Conservation (phyloP, 2,797 vertebrate species). For the Crenuchus spilurus region DNA sequence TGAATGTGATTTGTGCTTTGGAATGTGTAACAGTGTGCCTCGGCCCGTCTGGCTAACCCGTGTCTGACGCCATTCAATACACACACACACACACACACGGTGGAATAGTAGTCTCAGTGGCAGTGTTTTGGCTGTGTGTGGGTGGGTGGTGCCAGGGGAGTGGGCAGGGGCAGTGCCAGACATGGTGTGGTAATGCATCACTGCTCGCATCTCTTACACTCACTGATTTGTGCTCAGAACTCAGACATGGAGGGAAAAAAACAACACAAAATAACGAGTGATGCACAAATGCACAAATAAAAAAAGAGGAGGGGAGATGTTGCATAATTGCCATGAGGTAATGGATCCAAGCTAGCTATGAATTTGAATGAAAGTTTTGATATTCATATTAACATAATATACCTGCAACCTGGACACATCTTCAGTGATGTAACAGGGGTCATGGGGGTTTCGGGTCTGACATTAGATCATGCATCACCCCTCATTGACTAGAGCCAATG, state of each 20-base stretch:
- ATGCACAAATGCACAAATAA: constrained; percentile 44
- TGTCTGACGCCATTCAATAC: constrained; percentile 35
- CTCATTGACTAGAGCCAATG: too few relatives aligned
- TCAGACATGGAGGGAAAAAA: constrained; percentile 15
- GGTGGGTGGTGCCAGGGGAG: constrained; percentile 44
- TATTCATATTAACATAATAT: too few relatives aligned
- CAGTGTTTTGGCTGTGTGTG: constrained; percentile 27
- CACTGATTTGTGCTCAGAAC: constrained; percentile 43
- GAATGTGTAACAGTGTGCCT: not conserved
- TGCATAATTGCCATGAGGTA: not conserved
- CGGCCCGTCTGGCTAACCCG: constrained; percentile 18
- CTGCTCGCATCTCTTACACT: constrained; percentile 41
- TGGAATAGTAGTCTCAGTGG: constrained; percentile 32
- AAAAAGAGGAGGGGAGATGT: not conserved
- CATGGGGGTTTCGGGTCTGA: too few relatives aligned
- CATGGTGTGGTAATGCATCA: constrained; percentile 46
- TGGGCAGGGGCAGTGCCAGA: constrained; percentile 39
- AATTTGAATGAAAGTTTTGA: not conserved
- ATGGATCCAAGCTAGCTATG: not conserved
- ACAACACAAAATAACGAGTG: not conserved
- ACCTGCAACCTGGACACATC: too few relatives aligned
- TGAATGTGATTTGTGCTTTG: not conserved
- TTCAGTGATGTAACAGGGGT: too few relatives aligned
- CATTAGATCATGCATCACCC: too few relatives aligned
- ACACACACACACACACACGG: constrained; percentile 19